These are phyloP conservation scores for Xylocopa sonorina DNA, from an alignment of 1,140 invertebrate genomes.

Conservation along the genomic window DNA sequence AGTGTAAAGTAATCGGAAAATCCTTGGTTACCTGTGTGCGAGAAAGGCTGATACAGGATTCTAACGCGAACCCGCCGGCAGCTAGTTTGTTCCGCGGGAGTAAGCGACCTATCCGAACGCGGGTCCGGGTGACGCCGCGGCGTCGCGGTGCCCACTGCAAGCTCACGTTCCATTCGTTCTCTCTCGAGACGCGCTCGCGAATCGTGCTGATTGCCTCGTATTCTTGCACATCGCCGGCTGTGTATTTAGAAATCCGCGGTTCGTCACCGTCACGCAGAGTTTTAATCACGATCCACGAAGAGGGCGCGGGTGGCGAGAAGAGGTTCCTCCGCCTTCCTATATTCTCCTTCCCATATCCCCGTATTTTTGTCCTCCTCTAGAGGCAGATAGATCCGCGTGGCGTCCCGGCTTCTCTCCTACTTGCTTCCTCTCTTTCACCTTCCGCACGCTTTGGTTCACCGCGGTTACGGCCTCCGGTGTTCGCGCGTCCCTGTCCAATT, in stretches of 20 bases:
- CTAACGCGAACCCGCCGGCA: slow-evolving; percentile 49
- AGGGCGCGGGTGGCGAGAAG: slow-evolving; percentile 21
- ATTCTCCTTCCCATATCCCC: neutral
- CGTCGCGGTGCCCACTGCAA: slow-evolving; percentile 62
- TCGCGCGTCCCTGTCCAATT: neutral
- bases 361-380: no score
- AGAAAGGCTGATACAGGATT: slow-evolving; percentile 52
- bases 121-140: slow-evolving; percentile 48
- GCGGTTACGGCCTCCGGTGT: neutral
- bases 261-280: slow-evolving; percentile 39
- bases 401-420: neutral
- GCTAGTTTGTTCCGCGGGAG: slow-evolving; percentile 45
- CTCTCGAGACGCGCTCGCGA: slow-evolving; percentile 43
- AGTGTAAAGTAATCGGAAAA: neutral
- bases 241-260: slow-evolving; percentile 66
- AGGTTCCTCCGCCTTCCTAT: neutral
- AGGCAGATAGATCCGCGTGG: neutral
- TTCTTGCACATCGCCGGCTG: slow-evolving; percentile 50
- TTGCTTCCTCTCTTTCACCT: neutral
- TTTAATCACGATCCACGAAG: slow-evolving; percentile 65
- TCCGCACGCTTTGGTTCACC: neutral
- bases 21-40: slow-evolving; percentile 48
- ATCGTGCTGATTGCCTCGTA: slow-evolving; percentile 35
- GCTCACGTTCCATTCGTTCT: slow-evolving; percentile 56
- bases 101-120: slow-evolving; percentile 65